phyloP scores from a whole-genome alignment of 2,797 vertebrate genomes.

The Monodelphis domestica region DNA sequence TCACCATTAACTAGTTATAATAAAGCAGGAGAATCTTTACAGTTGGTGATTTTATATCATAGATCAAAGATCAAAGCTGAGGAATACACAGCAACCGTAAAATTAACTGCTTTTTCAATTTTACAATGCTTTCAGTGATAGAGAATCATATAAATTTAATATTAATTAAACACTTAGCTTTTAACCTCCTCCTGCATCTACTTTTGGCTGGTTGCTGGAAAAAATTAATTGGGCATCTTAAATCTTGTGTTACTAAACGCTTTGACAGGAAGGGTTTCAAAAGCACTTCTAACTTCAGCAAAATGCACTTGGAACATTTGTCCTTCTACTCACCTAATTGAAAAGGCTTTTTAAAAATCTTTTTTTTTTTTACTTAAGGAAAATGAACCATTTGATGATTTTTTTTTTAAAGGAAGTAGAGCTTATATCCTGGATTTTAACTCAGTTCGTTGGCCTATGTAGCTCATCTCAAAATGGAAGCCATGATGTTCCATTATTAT shows the following conservation, averaged over 20 bases:
- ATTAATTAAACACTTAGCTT: constrained; percentile 91
- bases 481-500: constrained; percentile 46
- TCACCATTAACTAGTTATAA: constrained; percentile 76
- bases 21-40: constrained; percentile 81
- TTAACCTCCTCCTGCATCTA: constrained; percentile 87
- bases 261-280: constrained; percentile 84
- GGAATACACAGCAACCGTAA: constrained; percentile 86
- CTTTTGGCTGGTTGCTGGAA: constrained; percentile 87
- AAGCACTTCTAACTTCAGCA: constrained; percentile 83
- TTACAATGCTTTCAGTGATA: constrained; percentile 87
- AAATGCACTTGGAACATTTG: constrained; percentile 75
- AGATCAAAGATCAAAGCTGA: constrained; percentile 87
- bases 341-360: constrained; percentile 76
- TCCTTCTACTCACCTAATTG: constrained; percentile 84
- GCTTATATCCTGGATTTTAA: constrained; percentile 77
- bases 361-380: background rate
- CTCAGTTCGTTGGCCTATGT: constrained; percentile 73
- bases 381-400: constrained; percentile 78
- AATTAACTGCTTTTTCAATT: constrained; percentile 89
- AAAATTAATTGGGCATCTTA: constrained; percentile 88
- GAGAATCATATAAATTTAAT: constrained; percentile 90
- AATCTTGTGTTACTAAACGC: constrained; percentile 85
- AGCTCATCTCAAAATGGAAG: constrained; percentile 63
- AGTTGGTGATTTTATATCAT: constrained; percentile 81
- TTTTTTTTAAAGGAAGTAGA: constrained; percentile 72